These are phyloP conservation scores for Siniperca knerii DNA, from an alignment of 2,113 vertebrate genomes.

Conservation along the genomic window DNA sequence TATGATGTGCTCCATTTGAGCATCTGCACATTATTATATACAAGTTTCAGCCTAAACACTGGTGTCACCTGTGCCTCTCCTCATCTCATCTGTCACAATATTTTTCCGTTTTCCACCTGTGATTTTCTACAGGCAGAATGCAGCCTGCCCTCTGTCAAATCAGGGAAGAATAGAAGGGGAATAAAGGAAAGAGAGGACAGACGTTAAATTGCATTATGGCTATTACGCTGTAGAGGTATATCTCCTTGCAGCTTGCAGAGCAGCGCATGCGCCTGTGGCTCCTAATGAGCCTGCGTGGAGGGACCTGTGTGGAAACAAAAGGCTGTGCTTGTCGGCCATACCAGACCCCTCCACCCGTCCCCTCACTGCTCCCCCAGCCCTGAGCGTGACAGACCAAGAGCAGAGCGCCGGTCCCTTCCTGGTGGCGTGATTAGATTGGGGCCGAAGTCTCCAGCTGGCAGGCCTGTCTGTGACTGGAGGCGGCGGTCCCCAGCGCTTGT, in stretches of 20 bases:
- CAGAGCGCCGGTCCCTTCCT: conserved; percentile 90
- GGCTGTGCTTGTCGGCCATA: conserved; percentile 83
- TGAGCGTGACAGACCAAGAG: conserved; percentile 93
- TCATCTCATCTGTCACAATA: conserved; percentile 75
- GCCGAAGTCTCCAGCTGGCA: conserved; percentile 99
- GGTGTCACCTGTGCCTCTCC: conserved; percentile 76
- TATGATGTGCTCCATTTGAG: conserved; percentile 54
- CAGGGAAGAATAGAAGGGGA: conserved; percentile 33
- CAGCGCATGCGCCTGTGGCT: conserved; percentile 70
- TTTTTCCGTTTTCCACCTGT: conserved; percentile 57
- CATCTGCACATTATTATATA: conserved; percentile 67
- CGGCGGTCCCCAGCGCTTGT: conserved; percentile 97
- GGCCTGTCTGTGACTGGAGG: conserved; percentile 98
- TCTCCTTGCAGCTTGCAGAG: conserved; percentile 65
- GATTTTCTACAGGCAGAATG: conserved; percentile 59
- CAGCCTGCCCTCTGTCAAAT: conserved; percentile 73
- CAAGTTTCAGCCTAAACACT: conserved; percentile 70
- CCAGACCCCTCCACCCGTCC: conserved; percentile 64
- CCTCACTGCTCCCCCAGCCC: conserved; percentile 77
- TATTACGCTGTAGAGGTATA: conserved; percentile 66
- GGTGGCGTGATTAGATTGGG: conserved; percentile 99
- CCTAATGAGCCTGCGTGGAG: conserved; percentile 84
- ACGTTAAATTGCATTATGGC: conserved; percentile 78
- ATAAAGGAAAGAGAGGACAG: conserved; percentile 57
- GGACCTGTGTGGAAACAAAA: conserved; percentile 88